A percentile compares a stretch with the other conserved stretches of the same genome.
phyloP scores from a whole-genome alignment of 2,797 vertebrate genomes.

The Sphenopsis melanotis region DNA sequence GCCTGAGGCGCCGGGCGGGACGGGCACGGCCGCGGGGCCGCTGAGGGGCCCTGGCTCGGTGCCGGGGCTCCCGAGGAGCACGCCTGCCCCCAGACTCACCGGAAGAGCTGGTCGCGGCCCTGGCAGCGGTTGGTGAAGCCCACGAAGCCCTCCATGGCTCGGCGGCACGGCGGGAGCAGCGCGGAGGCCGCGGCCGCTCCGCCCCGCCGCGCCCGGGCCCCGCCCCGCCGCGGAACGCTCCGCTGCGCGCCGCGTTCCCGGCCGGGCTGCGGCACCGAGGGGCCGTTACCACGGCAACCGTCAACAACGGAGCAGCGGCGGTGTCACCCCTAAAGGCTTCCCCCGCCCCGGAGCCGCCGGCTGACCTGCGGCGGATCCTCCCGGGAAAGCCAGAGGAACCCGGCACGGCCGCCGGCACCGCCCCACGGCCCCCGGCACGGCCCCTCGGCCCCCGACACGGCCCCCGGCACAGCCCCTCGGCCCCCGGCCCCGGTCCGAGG shows the following conservation, averaged over 20 bases:
- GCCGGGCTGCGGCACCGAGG: neutral
- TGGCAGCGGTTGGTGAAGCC: constrained; percentile 85
- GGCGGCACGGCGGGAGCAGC: neutral
- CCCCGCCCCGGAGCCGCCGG: neutral
- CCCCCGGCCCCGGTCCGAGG: neutral
- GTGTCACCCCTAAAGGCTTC: neutral
- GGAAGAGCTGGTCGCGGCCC: constrained; percentile 89
- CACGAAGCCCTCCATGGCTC: constrained; percentile 82
- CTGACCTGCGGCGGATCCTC: neutral
- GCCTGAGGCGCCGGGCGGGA: neutral
- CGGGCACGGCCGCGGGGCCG: neutral
- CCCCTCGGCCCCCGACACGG: neutral
- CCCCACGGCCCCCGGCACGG: neutral
- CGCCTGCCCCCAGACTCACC: constrained; percentile 72
- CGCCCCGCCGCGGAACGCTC: neutral
- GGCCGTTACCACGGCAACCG: constrained; percentile 50
- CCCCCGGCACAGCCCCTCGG: no score
- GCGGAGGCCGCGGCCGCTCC: neutral
- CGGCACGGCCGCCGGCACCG: neutral
- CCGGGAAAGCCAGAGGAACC: neutral
- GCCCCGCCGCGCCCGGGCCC: neutral
- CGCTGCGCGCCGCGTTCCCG: neutral
- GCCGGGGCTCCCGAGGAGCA: neutral
- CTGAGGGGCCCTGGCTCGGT: neutral
- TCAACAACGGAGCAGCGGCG: neutral